Conservation (phyloP, 2,888 invertebrate species). For the Monopis laevigella region DNA sequence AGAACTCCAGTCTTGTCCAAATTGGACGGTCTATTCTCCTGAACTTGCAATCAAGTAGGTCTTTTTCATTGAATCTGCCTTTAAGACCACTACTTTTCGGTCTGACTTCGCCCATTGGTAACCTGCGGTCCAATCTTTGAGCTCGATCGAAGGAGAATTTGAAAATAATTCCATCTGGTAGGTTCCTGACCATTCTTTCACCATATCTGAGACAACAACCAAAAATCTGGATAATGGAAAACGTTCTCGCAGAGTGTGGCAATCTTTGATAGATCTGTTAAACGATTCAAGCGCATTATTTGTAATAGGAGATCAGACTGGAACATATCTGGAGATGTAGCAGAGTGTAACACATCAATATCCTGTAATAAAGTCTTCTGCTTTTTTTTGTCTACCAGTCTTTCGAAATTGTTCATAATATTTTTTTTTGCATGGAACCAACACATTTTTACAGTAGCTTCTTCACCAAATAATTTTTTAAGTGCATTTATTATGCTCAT, state of each 20-base stretch:
- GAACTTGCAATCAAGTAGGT: not conserved
- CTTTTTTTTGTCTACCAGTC: constrained; percentile 1
- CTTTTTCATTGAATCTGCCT: not conserved
- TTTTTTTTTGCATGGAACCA: constrained; percentile 18
- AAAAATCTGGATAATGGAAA: not conserved
- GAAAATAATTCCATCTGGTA: not conserved
- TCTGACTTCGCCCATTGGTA: constrained; percentile 8
- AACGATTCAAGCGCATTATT: not conserved
- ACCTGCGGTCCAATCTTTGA: constrained; percentile 16
- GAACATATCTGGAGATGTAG: not conserved
- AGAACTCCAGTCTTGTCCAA: not conserved
- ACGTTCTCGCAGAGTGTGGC: constrained; percentile 3
- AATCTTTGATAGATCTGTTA: constrained; percentile 4
- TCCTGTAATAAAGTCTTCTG: constrained; percentile 12
- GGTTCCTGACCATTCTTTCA: not conserved
- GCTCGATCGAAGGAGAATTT: constrained; percentile 12
- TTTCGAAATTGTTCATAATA: constrained; percentile 10
- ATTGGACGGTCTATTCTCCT: too few species aligned
- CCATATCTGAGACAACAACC: constrained; percentile 5
- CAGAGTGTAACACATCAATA: constrained; percentile 5
- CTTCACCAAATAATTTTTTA: constrained; percentile 16
- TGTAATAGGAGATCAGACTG: not conserved
- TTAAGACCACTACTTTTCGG: not conserved
- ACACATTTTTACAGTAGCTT: constrained; percentile 14
- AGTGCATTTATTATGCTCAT: constrained; percentile 19